Percentiles rank a stretch among this genome's conserved stretches.
Conservation (phyloP, 2,888 invertebrate species). For the Eucera pruinosa region DNA sequence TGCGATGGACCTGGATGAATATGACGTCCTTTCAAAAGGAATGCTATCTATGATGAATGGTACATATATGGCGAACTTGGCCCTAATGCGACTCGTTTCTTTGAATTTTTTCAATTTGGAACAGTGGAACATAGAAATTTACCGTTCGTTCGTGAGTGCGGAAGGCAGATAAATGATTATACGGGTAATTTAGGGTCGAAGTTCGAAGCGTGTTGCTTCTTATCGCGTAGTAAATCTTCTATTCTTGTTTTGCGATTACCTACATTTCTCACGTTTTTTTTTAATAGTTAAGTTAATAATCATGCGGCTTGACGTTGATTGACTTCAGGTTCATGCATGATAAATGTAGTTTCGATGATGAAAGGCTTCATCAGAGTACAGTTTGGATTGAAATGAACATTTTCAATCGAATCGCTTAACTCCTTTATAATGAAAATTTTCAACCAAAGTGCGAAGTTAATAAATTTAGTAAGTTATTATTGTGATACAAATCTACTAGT, state of each 20-base stretch:
- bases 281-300: no score
- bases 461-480: no score
- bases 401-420: no score
- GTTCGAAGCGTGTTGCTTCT: constrained; percentile 42
- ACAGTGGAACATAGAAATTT: constrained; percentile 20
- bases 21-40: background rate
- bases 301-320: no score
- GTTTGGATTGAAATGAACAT: no score
- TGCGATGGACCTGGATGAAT: constrained; percentile 7
- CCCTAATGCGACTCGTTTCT: background rate
- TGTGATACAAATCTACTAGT: no score
- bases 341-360: no score
- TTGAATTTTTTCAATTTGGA: background rate
- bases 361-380: no score
- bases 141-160: constrained; percentile 54
- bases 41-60: no score
- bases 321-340: no score
- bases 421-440: no score
- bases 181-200: constrained; percentile 65
- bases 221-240: constrained; percentile 33
- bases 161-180: constrained; percentile 27
- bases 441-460: no score
- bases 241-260: constrained; percentile 9
- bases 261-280: constrained; percentile 34
- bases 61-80: background rate